phyloP scores from a whole-genome alignment of 2,113 vertebrate genomes.

The Puffinus mauretanicus region DNA sequence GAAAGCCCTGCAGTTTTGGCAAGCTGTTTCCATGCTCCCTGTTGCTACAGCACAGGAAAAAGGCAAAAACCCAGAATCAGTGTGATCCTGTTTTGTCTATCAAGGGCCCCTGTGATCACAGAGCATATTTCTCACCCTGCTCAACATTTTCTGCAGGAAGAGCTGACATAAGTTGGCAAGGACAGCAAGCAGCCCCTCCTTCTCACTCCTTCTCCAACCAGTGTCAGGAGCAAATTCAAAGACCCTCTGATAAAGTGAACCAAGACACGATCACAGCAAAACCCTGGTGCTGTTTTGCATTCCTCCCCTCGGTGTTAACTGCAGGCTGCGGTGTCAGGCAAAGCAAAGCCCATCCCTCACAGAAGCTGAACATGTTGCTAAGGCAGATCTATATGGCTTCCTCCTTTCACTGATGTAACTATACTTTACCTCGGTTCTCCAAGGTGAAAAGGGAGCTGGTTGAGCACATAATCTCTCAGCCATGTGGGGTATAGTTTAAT shows the following conservation, averaged over 20 bases:
- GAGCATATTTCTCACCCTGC: constrained; percentile 55
- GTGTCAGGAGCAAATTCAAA: neutral
- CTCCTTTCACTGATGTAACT: neutral
- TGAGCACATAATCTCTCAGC: neutral
- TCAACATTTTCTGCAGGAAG: constrained; percentile 18
- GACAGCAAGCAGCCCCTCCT: constrained; percentile 10
- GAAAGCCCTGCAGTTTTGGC: neutral
- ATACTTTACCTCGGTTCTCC: neutral
- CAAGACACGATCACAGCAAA: neutral
- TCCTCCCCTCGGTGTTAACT: neutral
- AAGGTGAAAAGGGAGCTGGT: neutral
- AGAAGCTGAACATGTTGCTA: neutral
- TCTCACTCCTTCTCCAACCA: neutral
- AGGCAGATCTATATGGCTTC: neutral
- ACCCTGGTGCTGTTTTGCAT: neutral
- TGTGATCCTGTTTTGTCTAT: constrained; percentile 54
- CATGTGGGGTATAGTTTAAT: neutral
- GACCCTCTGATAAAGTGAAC: neutral
- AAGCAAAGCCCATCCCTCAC: neutral
- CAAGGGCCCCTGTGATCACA: constrained; percentile 47
- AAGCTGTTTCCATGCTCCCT: neutral
- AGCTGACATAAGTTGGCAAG: constrained; percentile 44
- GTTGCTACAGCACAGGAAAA: constrained; percentile 34
- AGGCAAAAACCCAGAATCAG: constrained; percentile 12
- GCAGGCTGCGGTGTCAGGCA: neutral